A percentile compares a stretch with the other conserved stretches of the same genome.
phyloP scores from a whole-genome alignment of 2,888 invertebrate genomes.

The Carcina quercana region DNA sequence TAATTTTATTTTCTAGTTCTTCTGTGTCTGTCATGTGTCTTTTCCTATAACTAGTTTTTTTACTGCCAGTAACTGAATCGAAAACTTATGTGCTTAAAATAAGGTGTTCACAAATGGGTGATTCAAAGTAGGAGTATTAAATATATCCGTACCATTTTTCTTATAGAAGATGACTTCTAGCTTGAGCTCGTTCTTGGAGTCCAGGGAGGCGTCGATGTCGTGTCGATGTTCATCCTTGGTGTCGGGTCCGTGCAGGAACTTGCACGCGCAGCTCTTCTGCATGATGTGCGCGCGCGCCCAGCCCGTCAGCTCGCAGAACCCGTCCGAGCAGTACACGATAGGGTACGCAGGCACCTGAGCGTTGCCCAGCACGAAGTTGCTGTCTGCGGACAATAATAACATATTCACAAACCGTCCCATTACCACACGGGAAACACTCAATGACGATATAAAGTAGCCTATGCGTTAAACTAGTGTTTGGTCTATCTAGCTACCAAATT shows the following conservation, averaged over 20 bases:
- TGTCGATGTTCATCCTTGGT: slow-evolving; percentile 91
- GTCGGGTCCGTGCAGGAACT: slow-evolving; percentile 94
- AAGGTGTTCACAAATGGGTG: too few relatives aligned
- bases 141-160: slow-evolving; percentile 94
- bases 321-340: slow-evolving; percentile 97
- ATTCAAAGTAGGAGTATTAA: too few relatives aligned
- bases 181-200: slow-evolving; percentile 93
- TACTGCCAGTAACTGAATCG: too few relatives aligned
- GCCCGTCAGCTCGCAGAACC: slow-evolving; percentile 96
- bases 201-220: slow-evolving; percentile 92
- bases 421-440: too few relatives aligned
- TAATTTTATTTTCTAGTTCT: too few relatives aligned
- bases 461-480: too few relatives aligned
- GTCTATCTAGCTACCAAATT: too few relatives aligned
- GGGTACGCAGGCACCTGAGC: slow-evolving; percentile 94
- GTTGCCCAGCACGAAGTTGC: slow-evolving; percentile 97
- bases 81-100: too few relatives aligned
- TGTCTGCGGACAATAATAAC: slow-evolving; percentile 77
- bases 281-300: slow-evolving; percentile 96
- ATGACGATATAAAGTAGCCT: too few relatives aligned
- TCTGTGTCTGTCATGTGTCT: too few relatives aligned
- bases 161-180: slow-evolving; percentile 96
- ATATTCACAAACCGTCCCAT: background rate
- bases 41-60: too few relatives aligned
- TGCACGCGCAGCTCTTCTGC: slow-evolving; percentile 97